phyloP scores from a whole-genome alignment of 1,140 invertebrate genomes.

The Ridgeia piscesae region DNA sequence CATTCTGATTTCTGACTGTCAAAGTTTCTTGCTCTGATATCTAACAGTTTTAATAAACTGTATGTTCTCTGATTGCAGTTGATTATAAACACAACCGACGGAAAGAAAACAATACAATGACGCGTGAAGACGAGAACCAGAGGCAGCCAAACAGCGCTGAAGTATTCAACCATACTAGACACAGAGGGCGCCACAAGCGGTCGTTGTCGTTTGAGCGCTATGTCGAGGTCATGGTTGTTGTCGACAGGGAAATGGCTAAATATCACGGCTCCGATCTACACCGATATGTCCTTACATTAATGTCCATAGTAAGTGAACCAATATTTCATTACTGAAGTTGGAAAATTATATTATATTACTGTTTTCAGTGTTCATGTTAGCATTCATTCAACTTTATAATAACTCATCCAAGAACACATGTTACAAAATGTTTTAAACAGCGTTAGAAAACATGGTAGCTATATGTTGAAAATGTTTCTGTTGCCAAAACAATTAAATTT shows the following conservation, averaged over 20 bases:
- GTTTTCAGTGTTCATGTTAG: no score
- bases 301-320: conserved; percentile 77
- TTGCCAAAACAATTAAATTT: no score
- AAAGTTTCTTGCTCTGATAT: background rate
- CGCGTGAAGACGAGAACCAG: background rate
- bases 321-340: background rate
- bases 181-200: conserved; percentile 32
- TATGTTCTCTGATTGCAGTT: background rate
- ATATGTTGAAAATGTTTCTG: background rate
- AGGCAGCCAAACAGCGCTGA: background rate
- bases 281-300: conserved; percentile 83
- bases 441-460: no score
- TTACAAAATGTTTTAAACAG: no score
- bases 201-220: conserved; percentile 67
- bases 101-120: background rate
- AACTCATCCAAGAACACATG: no score
- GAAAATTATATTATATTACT: background rate
- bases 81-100: background rate
- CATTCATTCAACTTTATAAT: no score
- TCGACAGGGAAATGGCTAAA: conserved; percentile 81
- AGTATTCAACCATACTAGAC: background rate
- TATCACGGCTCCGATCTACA: conserved; percentile 59
- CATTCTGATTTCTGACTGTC: background rate
- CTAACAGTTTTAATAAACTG: background rate
- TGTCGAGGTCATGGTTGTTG: conserved; percentile 83